These are phyloP conservation scores for Gallinago jamesoni DNA, from an alignment of 2,113 vertebrate genomes.

Conservation along the genomic window DNA sequence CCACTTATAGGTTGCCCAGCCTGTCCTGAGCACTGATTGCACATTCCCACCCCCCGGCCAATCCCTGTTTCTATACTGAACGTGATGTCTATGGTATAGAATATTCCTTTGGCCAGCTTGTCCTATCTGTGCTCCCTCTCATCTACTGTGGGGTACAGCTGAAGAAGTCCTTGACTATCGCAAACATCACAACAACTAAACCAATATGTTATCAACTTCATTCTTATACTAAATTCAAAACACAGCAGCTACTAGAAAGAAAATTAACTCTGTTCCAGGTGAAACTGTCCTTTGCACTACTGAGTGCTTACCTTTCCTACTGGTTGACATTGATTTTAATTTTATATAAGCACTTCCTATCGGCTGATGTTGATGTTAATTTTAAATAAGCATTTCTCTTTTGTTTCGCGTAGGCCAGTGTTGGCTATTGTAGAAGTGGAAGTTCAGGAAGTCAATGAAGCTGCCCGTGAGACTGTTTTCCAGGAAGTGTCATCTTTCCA, in stretches of 20 bases:
- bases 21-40: background rate
- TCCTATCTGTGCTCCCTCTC: background rate
- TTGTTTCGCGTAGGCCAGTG: constrained; percentile 72
- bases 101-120: background rate
- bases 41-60: background rate
- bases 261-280: background rate
- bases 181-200: background rate
- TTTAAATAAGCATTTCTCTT: background rate
- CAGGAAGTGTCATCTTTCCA: constrained; percentile 82
- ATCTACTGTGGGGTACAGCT: background rate
- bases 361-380: background rate
- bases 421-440: constrained; percentile 83
- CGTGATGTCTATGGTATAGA: background rate
- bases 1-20: background rate
- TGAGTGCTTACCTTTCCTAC: background rate
- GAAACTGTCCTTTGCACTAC: background rate
- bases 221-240: background rate
- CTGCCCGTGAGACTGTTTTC: constrained; percentile 77
- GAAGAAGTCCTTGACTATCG: background rate
- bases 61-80: background rate
- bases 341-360: background rate
- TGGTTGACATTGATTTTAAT: background rate
- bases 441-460: constrained; percentile 77
- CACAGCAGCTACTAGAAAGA: background rate
- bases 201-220: background rate